A percentile compares a stretch with the other conserved stretches of the same genome.
Conservation (phyloP, 2,888 invertebrate species). For the Herminia tarsipennalis region DNA sequence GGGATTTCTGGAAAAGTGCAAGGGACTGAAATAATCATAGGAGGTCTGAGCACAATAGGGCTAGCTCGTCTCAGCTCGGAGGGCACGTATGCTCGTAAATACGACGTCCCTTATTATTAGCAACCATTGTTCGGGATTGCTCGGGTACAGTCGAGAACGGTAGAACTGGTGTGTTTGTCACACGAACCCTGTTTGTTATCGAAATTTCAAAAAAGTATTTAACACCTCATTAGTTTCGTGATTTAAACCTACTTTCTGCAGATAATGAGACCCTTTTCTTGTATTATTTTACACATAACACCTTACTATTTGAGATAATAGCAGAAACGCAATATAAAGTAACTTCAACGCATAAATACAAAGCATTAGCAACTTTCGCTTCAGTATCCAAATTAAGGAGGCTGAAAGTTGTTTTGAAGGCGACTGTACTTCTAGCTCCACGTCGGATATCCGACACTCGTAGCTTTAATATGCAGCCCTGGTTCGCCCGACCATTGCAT, state of each 20-base stretch:
- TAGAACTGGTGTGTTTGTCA: slow-evolving; percentile 35
- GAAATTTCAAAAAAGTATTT: slow-evolving; percentile 29
- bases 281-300: too few relatives aligned
- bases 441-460: slow-evolving; percentile 81
- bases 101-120: slow-evolving; percentile 83
- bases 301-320: too few relatives aligned
- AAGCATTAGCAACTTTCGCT: not conserved
- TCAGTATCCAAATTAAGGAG: too few relatives aligned
- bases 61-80: slow-evolving; percentile 76
- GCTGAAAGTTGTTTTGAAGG: slow-evolving; percentile 17
- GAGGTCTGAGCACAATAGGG: slow-evolving; percentile 83
- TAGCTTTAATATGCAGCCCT: slow-evolving; percentile 68
- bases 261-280: too few relatives aligned
- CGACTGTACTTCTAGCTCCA: slow-evolving; percentile 68
- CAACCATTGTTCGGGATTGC: slow-evolving; percentile 79
- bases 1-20: slow-evolving; percentile 78
- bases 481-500: slow-evolving; percentile 65
- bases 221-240: slow-evolving; percentile 32
- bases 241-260: slow-evolving; percentile 11
- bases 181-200: slow-evolving; percentile 38
- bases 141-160: slow-evolving; percentile 67
- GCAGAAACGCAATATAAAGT: too few relatives aligned
- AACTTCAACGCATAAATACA: too few relatives aligned
- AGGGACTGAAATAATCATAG: slow-evolving; percentile 81
- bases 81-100: slow-evolving; percentile 85